Evolutionary conservation across 2,797 vertebrate genomes (phyloP), one percentile per base, ranked within the genome.

Genomic region (Mormyrus proboscirostris): DNA sequence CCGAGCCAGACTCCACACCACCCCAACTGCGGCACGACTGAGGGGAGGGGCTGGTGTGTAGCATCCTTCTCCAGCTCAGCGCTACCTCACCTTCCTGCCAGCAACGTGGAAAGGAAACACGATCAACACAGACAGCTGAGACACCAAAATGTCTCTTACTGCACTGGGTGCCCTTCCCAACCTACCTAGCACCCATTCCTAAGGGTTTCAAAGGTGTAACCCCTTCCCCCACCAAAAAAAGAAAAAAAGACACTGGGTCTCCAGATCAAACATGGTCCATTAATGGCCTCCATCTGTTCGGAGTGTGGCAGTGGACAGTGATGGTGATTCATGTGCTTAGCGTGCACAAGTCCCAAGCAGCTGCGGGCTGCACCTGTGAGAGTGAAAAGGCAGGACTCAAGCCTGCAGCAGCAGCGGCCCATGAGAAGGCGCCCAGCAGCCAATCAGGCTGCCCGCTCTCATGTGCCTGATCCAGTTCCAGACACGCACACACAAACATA

Each of bases 351-450:
- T 93, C 88, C 93, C 1, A n/a, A 92, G 92, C 93, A 94, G 93
- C 94, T 94, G 94, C 92, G 92, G 82, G 83, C 90, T 89, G 93
- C 95, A 96, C 95, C 95, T 96, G 95, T 93, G 51, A 87, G 25
- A 19, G 10, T 49, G 22, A 51, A 86, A 3, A 25, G 47, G 83
- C 44, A 51, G 9, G 53, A 86, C 3, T 6, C 83, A 85, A 85
- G 83, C 50, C 47, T 50, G 22, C 22, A 84, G 82, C 22, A 65
- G 22, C 29, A 16, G 29, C 19, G 6, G 0, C 22, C 44, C 16
- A 22, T 1, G n/a, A 25, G n/a, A n/a, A 3, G 29, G 47, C n/a
- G 19, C 16, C 79, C 47, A 25, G 83, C 22, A 14, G 4, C 57
- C 59, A 53, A 41, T 79, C 38, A 79, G 73, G 73, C 38, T 4